Base-by-base conservation (phyloP, 2,113 vertebrate genomes). In the Sinosuthora webbiana region DNA sequence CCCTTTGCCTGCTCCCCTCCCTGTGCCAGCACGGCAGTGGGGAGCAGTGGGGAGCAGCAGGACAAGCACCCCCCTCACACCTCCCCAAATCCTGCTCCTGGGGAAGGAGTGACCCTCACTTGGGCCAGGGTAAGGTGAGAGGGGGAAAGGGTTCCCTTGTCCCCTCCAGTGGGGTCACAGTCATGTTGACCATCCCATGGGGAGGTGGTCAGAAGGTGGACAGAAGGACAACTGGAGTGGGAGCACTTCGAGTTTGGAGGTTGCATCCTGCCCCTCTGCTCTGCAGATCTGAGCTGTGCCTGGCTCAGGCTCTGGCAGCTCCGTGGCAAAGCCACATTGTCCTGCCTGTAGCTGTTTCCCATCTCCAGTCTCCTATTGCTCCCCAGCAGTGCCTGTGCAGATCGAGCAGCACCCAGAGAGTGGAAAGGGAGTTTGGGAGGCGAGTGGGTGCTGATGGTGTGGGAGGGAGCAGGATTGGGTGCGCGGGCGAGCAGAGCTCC, bases 311-410 rank as follows among this genome's bases (percentile, higher is more conserved):
- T 59, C 49, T 17, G 31, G 60, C 44, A 65, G 75, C 56, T 67
- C 28, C 4, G 2, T 11, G 45, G 45, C 60, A 77, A 49, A 83
- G 28, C 73, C 15, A 4, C 3, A 0, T 23, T 0, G 0, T 8
- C 35, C 49, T 85, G 41, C 31, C 65, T 2, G 2, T 59, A 39
- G 78, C 79, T 92, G 59, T 49, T 68, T 49, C 56, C 44, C 27
- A 37, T 24, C 44, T 53, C 47, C 39, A 7, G 31, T 5, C 56
- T 10, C 30, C 55, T 3, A 0, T 3, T 33, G 75, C 73, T 87
- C 11, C 49, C 35, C 42, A 44, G 7, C 17, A 7, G 55, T 10
- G 19, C 33, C 35, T 42, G 47, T 45, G 56, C 4, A 10, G 39
- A 23, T 5, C 11, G 15, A 85, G 45, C 78, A 69, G 75, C 15